phyloP scores from a whole-genome alignment of 1,140 invertebrate genomes.

The Theocolax elegans region DNA sequence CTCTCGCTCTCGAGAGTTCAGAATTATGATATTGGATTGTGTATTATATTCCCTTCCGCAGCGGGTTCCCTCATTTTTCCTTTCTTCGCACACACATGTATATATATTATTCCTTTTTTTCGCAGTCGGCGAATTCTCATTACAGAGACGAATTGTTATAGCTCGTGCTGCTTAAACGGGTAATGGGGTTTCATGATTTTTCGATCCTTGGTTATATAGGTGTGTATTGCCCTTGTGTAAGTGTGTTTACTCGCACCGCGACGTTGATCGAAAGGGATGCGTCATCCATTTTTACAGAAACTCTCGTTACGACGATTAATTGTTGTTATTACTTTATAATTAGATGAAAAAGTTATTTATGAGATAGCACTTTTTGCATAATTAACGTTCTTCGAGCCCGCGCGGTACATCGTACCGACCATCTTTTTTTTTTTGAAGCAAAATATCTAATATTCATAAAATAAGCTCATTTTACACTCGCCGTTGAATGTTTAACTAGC shows the following conservation, averaged over 20 bases:
- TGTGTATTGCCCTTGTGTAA: neutral
- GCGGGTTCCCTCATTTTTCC: neutral
- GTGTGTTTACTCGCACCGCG: neutral
- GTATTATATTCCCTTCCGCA: neutral
- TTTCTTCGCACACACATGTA: no score
- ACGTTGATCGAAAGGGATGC: neutral
- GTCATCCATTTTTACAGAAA: neutral
- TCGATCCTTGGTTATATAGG: no score
- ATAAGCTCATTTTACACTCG: no score
- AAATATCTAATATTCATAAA: no score
- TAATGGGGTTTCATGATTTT: no score
- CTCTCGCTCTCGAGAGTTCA: neutral
- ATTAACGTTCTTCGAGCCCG: no score
- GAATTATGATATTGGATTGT: slow-evolving; percentile 15
- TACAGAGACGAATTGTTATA: slow-evolving; percentile 11
- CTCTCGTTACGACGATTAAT: neutral
- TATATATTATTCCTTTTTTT: neutral
- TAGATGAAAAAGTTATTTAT: neutral
- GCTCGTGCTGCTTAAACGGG: neutral
- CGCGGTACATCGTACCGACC: no score
- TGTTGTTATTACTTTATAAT: neutral
- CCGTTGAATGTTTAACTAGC: no score
- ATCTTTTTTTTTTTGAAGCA: no score
- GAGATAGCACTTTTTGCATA: neutral
- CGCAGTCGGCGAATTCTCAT: neutral